Conservation (phyloP, 2,888 invertebrate genomes). For the Vandiemenella viatica region DNA sequence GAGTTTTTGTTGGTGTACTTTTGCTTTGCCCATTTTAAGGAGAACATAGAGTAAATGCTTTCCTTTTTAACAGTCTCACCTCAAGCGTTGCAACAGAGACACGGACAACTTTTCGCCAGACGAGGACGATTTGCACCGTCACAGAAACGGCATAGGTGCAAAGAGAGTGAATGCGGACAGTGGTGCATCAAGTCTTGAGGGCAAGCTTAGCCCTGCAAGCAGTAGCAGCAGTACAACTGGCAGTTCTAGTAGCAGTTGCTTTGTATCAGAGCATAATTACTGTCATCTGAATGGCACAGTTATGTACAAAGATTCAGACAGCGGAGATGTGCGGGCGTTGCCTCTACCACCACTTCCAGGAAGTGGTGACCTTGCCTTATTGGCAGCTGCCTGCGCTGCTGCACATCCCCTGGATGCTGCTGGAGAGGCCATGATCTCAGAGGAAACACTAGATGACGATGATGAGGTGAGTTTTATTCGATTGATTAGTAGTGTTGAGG, state of each 20-base stretch:
- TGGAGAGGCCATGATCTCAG: slow-evolving; percentile 24
- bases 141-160: not conserved
- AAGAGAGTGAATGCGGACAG: not conserved
- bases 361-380: slow-evolving; percentile 6
- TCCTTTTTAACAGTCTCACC: too few relatives aligned
- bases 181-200: not conserved
- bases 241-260: not conserved
- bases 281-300: not conserved
- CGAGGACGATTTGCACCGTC: not conserved
- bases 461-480: too few relatives aligned
- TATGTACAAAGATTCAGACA: not conserved
- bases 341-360: slow-evolving; percentile 8
- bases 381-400: slow-evolving; percentile 8
- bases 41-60: too few relatives aligned
- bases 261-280: not conserved
- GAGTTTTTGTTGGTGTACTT: too few relatives aligned
- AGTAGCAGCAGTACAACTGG: not conserved
- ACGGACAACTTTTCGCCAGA: too few relatives aligned
- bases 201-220: not conserved
- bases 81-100: too few relatives aligned
- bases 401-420: slow-evolving; percentile 18
- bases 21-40: too few relatives aligned
- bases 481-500: too few relatives aligned
- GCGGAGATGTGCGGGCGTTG: slow-evolving; percentile 4
- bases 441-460: slow-evolving; percentile 22